Evolutionary conservation across 2,888 invertebrate genomes (phyloP).

Genomic region (Steinernema carpocapsae): DNA sequence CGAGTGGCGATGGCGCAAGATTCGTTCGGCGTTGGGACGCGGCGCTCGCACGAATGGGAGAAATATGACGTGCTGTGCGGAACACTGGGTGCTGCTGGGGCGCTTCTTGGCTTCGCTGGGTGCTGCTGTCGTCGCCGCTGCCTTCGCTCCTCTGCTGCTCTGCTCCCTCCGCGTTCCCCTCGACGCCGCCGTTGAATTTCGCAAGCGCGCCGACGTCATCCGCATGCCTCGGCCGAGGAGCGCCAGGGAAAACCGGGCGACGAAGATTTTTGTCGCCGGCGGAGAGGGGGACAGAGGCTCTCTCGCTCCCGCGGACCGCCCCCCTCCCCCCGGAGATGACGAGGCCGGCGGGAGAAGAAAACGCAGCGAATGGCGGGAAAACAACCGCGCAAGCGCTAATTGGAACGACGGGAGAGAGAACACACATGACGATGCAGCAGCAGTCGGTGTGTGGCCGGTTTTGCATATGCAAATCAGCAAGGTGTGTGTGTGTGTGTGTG

Average conservation of each 20-base stretch:
- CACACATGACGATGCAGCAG: not conserved
- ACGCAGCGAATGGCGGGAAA: conserved; percentile 17
- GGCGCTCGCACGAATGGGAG: not conserved
- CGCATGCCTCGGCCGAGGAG: not conserved
- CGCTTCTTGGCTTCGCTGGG: not conserved
- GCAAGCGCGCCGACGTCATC: too few species aligned
- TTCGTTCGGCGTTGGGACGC: too few species aligned
- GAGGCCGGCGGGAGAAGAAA: not conserved
- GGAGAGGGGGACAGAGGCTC: not conserved
- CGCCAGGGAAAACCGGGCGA: conserved; percentile 1
- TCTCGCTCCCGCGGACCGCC: too few species aligned
- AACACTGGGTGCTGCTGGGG: not conserved
- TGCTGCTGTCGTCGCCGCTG: not conserved
- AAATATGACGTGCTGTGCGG: conserved; percentile 4
- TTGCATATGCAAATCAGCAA: conserved; percentile 16
- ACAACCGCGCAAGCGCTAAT: conserved; percentile 10
- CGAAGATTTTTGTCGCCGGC: not conserved
- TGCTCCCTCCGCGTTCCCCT: not conserved
- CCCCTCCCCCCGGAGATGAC: not conserved
- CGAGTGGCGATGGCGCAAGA: not conserved
- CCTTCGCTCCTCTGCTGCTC: not conserved
- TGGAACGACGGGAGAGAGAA: not conserved
- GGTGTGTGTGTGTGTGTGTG: too few species aligned
- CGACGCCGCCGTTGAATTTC: not conserved
- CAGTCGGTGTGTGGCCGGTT: not conserved